Evolutionary conservation across 2,888 invertebrate genomes (phyloP), one percentile per base, ranked within the genome.

Genomic region (Drosophila longiperda): DNA sequence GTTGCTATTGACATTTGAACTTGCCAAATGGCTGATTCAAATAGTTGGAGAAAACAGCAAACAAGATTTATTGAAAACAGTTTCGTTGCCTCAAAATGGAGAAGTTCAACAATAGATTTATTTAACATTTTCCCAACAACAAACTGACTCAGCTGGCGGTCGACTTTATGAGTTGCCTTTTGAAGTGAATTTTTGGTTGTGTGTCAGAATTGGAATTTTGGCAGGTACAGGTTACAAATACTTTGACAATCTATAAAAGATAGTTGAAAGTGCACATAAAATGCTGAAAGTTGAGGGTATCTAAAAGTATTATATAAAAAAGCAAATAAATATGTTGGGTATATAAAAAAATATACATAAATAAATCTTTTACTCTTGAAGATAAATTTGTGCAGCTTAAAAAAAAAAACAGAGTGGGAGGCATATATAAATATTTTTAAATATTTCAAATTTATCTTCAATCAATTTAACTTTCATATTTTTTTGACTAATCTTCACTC

Each of bases 1-100:
- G 63, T 82, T 88, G 83, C 80, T 86, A 87, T 89, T 89, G 87
- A 89, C 87, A 86, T 89, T 89, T 87, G 89, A 87, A 89, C 87
- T 82, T 86, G 83, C 52, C 53, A 45, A 65, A 65, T 62, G 71
- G 75, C 67, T 82, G 57, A n/a, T 29, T 58, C 53, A 57, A 49
- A 61, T 49, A 53, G 58, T 62, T 54, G 52, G 26, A 53, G 52
- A 36, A 8, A 66, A 33, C 52, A 49, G n/a, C 40, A 55, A 54
- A 36, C 33, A 67, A 38, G 66, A 67, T 67, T 67, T 67, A 67
- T 67, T 33, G 52, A 55, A 65, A 66, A 66, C 36, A 38, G 26
- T 50, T 66, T 49, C 40, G 57, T 32, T 29, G 42, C 54, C 7
- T 17, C 1, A 26, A 54, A 54, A 54, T 49, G 55, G 52, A 26